Percentiles rank a stretch among this genome's conserved stretches.
These are phyloP conservation scores for Onychorhynchus coronatus DNA, from an alignment of 2,113 vertebrate genomes.

Conservation along the genomic window DNA sequence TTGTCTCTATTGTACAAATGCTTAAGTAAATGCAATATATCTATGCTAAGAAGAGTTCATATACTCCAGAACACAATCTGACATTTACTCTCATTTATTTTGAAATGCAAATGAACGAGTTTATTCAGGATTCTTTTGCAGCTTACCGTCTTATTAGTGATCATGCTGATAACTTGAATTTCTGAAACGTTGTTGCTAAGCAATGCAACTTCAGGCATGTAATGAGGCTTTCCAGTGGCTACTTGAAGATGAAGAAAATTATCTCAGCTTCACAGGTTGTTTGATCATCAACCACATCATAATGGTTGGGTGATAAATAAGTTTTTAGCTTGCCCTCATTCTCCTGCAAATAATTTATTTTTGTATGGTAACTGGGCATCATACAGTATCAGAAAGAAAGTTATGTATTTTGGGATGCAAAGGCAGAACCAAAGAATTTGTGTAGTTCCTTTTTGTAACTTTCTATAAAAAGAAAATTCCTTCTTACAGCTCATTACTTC, in stretches of 20 bases:
- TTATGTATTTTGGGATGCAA: conserved; percentile 10
- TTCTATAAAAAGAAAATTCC: not conserved
- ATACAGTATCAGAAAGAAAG: conserved; percentile 23
- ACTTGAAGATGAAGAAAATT: conserved; percentile 61
- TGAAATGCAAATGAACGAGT: conserved; percentile 52
- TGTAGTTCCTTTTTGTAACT: not conserved
- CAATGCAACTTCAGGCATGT: conserved; percentile 70
- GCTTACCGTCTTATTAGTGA: conserved; percentile 67
- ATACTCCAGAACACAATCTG: conserved; percentile 46
- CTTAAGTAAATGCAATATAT: not conserved
- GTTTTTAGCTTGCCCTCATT: conserved; percentile 14
- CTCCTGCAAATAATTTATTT: conserved; percentile 42
- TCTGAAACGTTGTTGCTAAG: conserved; percentile 71
- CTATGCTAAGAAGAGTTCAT: not conserved
- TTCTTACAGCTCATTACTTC: not conserved
- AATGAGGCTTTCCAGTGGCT: conserved; percentile 66
- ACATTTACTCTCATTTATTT: conserved; percentile 66
- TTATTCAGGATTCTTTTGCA: conserved; percentile 53
- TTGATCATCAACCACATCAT: conserved; percentile 60
- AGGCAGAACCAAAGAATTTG: conserved; percentile 11
- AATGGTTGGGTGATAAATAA: conserved; percentile 57
- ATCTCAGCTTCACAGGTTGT: conserved; percentile 61
- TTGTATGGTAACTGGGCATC: conserved; percentile 25
- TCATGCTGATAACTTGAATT: conserved; percentile 64
- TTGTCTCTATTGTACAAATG: not conserved